These are phyloP conservation scores for Timema podura DNA, from an alignment of 2,888 invertebrate genomes.

Conservation along the genomic window DNA sequence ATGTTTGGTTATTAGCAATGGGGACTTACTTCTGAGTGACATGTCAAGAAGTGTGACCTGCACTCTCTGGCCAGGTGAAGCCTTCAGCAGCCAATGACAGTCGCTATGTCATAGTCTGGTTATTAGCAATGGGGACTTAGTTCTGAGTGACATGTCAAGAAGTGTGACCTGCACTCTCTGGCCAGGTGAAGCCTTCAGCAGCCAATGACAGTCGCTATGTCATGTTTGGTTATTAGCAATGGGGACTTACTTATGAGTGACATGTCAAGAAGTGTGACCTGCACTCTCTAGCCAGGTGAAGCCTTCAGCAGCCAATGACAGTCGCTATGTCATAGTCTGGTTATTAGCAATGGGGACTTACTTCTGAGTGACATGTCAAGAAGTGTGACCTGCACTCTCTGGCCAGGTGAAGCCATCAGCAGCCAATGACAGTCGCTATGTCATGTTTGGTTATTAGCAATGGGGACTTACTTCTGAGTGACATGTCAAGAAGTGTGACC, in stretches of 20 bases:
- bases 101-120: too few relatives aligned
- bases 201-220: too few relatives aligned
- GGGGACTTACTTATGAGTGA: conserved; percentile 67
- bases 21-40: conserved; percentile 65
- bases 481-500: conserved; percentile 64
- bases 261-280: conserved; percentile 64
- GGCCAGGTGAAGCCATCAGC: conserved; percentile 57
- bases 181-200: conserved; percentile 56
- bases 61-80: conserved; percentile 59
- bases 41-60: conserved; percentile 64
- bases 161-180: conserved; percentile 62
- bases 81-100: conserved; percentile 64
- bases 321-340: too few relatives aligned
- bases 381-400: conserved; percentile 60
- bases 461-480: conserved; percentile 61
- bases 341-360: too few relatives aligned
- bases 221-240: too few relatives aligned
- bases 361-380: conserved; percentile 68
- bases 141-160: conserved; percentile 66
- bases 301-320: conserved; percentile 66
- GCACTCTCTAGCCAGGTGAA: conserved; percentile 58
- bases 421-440: conserved; percentile 57
- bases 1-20: too few relatives aligned
- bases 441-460: too few relatives aligned
- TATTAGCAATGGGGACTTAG: too few relatives aligned